phyloP scores from a whole-genome alignment of 1,140 invertebrate genomes.

The Philaenus spumarius region DNA sequence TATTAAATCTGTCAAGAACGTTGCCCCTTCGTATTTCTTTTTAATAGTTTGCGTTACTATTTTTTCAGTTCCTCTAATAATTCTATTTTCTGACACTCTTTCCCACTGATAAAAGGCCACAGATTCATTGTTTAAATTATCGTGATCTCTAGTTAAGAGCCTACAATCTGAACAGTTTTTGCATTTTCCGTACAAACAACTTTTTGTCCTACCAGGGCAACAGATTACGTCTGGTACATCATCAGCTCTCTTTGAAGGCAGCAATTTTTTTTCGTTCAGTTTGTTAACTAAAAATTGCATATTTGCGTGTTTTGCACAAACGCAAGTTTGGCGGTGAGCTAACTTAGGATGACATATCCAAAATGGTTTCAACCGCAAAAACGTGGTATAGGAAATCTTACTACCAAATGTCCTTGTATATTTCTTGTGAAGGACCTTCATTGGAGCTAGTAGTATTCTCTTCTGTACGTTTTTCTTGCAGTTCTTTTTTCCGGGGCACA shows the following conservation, averaged over 20 bases:
- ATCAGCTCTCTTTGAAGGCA: slow-evolving; percentile 21
- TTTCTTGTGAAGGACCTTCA: slow-evolving; percentile 27
- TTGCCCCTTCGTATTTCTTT: slow-evolving; percentile 31
- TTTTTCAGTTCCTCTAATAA: slow-evolving; percentile 19
- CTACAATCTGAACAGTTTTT: slow-evolving; percentile 17
- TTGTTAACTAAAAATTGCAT: slow-evolving; percentile 14
- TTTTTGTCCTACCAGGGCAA: slow-evolving; percentile 23
- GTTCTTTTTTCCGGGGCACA: no score
- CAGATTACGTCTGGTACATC: no score
- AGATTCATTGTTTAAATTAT: slow-evolving; percentile 15
- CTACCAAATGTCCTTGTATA: no score
- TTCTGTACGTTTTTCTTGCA: no score
- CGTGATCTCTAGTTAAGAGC: slow-evolving; percentile 11
- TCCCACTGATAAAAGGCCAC: neutral
- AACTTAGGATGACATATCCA: slow-evolving; percentile 20
- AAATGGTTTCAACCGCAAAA: slow-evolving; percentile 26
- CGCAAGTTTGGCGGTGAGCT: slow-evolving; percentile 23
- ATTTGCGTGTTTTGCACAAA: slow-evolving; percentile 23
- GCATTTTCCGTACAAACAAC: slow-evolving; percentile 24
- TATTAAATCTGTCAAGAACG: slow-evolving; percentile 30
- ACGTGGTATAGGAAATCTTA: slow-evolving; percentile 14
- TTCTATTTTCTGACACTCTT: slow-evolving; percentile 17
- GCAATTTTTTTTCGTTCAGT: slow-evolving; percentile 19
- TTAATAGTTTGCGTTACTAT: slow-evolving; percentile 20
- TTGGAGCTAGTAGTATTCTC: no score